These are phyloP conservation scores for Virgularia gustaviana DNA, from an alignment of 92 coral and sea anemone genomes.

Conservation along the genomic window DNA sequence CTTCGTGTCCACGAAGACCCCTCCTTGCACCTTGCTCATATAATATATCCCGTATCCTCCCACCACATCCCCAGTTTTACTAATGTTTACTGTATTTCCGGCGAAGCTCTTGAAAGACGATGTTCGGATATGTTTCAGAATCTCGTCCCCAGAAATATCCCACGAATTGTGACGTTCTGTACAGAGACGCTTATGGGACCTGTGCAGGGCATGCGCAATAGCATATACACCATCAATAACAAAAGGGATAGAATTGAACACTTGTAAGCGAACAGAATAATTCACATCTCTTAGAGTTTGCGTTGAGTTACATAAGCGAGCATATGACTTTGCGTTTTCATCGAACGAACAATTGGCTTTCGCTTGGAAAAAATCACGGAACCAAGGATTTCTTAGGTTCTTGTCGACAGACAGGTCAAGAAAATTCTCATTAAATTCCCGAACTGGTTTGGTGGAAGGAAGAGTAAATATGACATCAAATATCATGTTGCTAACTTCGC, in stretches of 20 bases:
- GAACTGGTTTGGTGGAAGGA: slow-evolving; percentile 54
- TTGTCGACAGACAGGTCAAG: slow-evolving; percentile 46
- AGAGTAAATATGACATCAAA: slow-evolving; percentile 63
- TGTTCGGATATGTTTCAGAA: slow-evolving; percentile 55
- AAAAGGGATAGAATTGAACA: slow-evolving; percentile 67
- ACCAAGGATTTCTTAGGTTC: slow-evolving; percentile 75
- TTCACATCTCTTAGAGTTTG: slow-evolving; percentile 55
- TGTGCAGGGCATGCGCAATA: slow-evolving; percentile 80
- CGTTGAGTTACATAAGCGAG: slow-evolving; percentile 37
- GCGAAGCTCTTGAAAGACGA: slow-evolving; percentile 66
- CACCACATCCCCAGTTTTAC: slow-evolving; percentile 71
- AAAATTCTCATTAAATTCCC: slow-evolving; percentile 63
- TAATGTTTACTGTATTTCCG: slow-evolving; percentile 65
- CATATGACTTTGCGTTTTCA: too few relatives aligned
- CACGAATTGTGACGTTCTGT: neutral
- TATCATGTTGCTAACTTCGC: slow-evolving; percentile 56
- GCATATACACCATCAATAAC: slow-evolving; percentile 79
- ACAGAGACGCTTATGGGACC: slow-evolving; percentile 56
- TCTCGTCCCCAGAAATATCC: slow-evolving; percentile 64
- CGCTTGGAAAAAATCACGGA: slow-evolving; percentile 55
- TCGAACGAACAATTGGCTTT: slow-evolving; percentile 18
- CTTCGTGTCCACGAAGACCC: slow-evolving; percentile 37
- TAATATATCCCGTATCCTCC: slow-evolving; percentile 65
- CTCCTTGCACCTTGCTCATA: slow-evolving; percentile 40
- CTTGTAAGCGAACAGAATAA: slow-evolving; percentile 59